Percentiles rank a stretch among this genome's conserved stretches.
Evolutionary conservation across 2,888 invertebrate species (phyloP).

Genomic region (Empis stercorea): DNA sequence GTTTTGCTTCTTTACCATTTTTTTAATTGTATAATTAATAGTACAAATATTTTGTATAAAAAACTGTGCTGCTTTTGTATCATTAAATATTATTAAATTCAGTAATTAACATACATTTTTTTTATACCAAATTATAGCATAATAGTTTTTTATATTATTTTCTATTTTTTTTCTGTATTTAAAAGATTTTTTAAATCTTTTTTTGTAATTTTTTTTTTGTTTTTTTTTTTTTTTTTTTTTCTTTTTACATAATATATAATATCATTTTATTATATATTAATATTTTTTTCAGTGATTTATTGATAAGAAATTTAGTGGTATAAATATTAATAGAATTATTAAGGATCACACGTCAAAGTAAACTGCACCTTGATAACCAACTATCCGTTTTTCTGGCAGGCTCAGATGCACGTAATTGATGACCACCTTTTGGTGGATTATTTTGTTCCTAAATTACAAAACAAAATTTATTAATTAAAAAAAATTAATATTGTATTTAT

Average conservation of each 20-base stretch:
- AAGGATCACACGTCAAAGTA: constrained; percentile 60
- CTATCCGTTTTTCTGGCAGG: constrained; percentile 68
- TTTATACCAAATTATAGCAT: neutral
- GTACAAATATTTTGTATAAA: neutral
- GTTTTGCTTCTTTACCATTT: neutral
- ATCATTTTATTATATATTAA: neutral
- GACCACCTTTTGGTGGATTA: constrained; percentile 74
- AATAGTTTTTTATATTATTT: neutral
- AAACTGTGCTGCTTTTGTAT: neutral
- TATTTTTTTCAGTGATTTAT: neutral
- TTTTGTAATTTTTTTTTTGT: neutral
- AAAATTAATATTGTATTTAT: too few relatives aligned
- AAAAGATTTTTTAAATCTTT: too few relatives aligned
- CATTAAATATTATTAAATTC: neutral
- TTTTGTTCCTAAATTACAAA: constrained; percentile 76
- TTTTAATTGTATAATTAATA: neutral
- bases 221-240: neutral
- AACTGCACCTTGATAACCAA: constrained; percentile 75
- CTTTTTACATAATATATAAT: neutral
- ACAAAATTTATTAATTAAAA: too few relatives aligned
- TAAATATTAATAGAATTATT: neutral
- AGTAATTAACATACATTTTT: neutral
- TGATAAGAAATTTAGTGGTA: neutral
- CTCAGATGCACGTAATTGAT: constrained; percentile 65
- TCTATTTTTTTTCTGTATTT: neutral